Conservation (phyloP, 2,888 invertebrate species). For the Leptarthrus brevirostris region DNA sequence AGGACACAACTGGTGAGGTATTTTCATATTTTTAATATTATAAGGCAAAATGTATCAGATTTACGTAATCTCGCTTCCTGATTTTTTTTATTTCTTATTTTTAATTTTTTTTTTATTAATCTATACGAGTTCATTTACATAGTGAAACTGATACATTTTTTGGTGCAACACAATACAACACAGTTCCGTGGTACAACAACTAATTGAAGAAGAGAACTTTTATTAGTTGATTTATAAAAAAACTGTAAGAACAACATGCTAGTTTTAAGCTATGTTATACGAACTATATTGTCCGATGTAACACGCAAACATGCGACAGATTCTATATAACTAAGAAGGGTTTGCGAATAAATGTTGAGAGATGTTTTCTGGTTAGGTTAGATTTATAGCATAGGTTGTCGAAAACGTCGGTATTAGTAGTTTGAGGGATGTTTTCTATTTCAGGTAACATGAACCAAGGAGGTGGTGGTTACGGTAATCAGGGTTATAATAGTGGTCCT, state of each 20-base stretch:
- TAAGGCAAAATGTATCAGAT: background rate
- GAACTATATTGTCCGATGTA: conserved; percentile 62
- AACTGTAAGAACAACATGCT: conserved; percentile 64
- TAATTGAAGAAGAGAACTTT: conserved; percentile 31
- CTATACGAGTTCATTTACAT: too few species aligned
- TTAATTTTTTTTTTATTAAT: background rate
- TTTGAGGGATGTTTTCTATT: conserved; percentile 49
- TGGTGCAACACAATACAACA: too few species aligned
- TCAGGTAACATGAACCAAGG: conserved; percentile 53
- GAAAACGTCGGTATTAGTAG: conserved; percentile 43
- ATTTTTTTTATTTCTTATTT: background rate
- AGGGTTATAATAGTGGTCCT: conserved; percentile 56
- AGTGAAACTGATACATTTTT: too few species aligned
- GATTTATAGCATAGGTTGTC: too few species aligned
- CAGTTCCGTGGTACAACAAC: conserved; percentile 37
- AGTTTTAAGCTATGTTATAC: conserved; percentile 66
- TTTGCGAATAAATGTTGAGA: too few species aligned
- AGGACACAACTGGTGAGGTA: conserved; percentile 54
- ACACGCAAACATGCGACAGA: conserved; percentile 67
- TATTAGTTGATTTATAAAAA: conserved; percentile 55
- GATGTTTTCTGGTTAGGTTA: too few species aligned
- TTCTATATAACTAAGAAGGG: too few species aligned
- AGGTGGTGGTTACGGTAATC: conserved; percentile 55
- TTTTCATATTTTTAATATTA: conserved; percentile 41
- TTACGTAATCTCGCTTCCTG: too few species aligned